phyloP scores from a whole-genome alignment of 2,113 vertebrate species.

The Loxodonta africana region DNA sequence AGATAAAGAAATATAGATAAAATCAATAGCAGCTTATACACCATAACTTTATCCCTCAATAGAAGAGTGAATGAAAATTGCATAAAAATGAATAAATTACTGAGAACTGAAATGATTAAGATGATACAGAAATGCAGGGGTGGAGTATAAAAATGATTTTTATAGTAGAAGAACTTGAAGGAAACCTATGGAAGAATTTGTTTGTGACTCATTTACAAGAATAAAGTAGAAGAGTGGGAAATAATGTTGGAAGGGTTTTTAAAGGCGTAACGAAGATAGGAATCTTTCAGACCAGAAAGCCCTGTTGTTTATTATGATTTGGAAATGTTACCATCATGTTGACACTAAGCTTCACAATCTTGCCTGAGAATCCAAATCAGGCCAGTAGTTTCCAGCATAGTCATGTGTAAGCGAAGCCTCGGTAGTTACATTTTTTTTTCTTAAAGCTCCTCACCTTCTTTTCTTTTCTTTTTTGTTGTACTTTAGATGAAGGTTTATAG shows the following conservation, averaged over 20 bases:
- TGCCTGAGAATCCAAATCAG: background rate
- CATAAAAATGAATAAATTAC: background rate
- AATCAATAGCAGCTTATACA: background rate
- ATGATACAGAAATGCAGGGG: background rate
- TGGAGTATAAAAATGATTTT: background rate
- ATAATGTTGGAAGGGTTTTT: background rate
- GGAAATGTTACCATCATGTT: background rate
- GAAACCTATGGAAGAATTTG: background rate
- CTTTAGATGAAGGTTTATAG: too few relatives aligned
- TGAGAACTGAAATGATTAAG: background rate
- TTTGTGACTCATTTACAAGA: background rate
- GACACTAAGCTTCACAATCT: background rate
- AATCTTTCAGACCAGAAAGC: background rate
- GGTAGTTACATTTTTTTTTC: background rate
- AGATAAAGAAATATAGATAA: background rate
- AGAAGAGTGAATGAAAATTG: background rate
- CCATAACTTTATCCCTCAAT: background rate
- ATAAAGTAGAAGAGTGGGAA: background rate
- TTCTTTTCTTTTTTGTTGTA: too few relatives aligned
- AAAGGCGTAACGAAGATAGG: background rate
- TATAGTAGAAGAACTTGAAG: background rate
- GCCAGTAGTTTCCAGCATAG: background rate
- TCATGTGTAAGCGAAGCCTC: background rate
- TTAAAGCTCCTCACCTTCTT: background rate
- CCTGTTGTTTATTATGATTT: background rate